Evolutionary conservation across 2,888 invertebrate genomes (phyloP).

Genomic region (Lydus trimaculatus): DNA sequence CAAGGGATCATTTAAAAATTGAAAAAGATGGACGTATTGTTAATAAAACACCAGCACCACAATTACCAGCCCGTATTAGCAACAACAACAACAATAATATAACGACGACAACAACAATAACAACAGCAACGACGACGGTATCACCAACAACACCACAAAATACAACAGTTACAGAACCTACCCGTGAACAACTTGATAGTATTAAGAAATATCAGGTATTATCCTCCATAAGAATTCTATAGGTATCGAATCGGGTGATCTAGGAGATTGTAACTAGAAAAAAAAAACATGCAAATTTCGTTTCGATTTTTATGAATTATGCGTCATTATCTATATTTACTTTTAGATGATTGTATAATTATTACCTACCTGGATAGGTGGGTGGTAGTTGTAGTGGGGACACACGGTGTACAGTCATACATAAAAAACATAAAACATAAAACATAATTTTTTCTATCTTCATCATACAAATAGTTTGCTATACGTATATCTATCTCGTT

Average conservation of each 20-base stretch:
- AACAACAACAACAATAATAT: slow-evolving; percentile 62
- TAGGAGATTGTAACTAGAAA: background rate
- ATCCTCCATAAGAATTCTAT: background rate
- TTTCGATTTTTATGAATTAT: slow-evolving; percentile 16
- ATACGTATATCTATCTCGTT: background rate
- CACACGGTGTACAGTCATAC: slow-evolving; percentile 19
- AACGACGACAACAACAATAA: slow-evolving; percentile 34
- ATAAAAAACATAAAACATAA: slow-evolving; percentile 19
- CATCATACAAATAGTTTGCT: background rate
- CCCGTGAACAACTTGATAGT: slow-evolving; percentile 88
- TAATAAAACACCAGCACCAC: slow-evolving; percentile 72
- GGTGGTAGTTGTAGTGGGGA: slow-evolving; percentile 11
- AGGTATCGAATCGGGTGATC: background rate
- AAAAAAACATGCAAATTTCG: no score
- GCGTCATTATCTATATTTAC: slow-evolving; percentile 37
- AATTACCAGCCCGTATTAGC: slow-evolving; percentile 70
- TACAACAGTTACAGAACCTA: slow-evolving; percentile 69
- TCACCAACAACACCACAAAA: slow-evolving; percentile 60
- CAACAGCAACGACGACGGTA: slow-evolving; percentile 31
- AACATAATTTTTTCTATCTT: slow-evolving; percentile 11
- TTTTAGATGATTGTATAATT: slow-evolving; percentile 20
- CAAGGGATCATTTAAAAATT: slow-evolving; percentile 71
- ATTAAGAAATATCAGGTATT: slow-evolving; percentile 90
- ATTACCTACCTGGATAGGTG: background rate
- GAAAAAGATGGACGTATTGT: slow-evolving; percentile 69